Evolutionary conservation across 2,888 invertebrate genomes (phyloP).

Genomic region (Zhuqinia jingwanae): DNA sequence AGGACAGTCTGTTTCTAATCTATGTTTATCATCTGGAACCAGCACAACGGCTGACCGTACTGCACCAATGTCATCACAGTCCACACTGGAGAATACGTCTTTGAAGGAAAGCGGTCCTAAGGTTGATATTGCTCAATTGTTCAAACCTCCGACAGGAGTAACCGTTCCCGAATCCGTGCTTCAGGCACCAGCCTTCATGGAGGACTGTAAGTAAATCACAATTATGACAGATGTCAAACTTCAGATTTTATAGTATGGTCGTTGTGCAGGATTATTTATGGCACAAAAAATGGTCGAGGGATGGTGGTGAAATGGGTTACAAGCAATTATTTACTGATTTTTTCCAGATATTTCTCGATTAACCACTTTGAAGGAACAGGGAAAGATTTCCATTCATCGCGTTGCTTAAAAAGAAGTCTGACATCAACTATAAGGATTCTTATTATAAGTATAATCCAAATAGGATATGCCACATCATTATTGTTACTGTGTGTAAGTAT

Average conservation of each 20-base stretch:
- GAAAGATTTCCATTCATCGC: slow-evolving; percentile 34
- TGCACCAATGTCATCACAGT: not conserved
- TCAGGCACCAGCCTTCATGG: not conserved
- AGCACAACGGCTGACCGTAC: not conserved
- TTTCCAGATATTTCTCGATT: slow-evolving; percentile 22
- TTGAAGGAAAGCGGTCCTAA: not conserved
- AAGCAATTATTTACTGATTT: too few relatives aligned
- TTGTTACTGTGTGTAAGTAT: slow-evolving; percentile 4
- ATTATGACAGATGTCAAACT: not conserved
- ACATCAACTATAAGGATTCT: slow-evolving; percentile 26
- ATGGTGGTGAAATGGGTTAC: too few relatives aligned
- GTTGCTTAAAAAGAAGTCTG: slow-evolving; percentile 60
- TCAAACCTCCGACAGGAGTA: not conserved
- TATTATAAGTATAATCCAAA: slow-evolving; percentile 24
- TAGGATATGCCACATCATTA: slow-evolving; percentile 13
- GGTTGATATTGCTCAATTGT: slow-evolving; percentile 54
- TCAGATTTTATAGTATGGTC: too few relatives aligned
- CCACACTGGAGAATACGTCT: not conserved
- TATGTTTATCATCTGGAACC: not conserved
- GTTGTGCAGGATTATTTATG: too few relatives aligned
- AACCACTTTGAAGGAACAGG: not conserved
- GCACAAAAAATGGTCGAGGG: too few relatives aligned
- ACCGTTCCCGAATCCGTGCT: slow-evolving; percentile 23
- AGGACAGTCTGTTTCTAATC: not conserved
- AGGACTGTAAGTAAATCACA: slow-evolving; percentile 42